Evolutionary conservation across 2,888 invertebrate species (phyloP), one percentile per base, ranked within the genome.

Genomic region (Epinotia bilunana): DNA sequence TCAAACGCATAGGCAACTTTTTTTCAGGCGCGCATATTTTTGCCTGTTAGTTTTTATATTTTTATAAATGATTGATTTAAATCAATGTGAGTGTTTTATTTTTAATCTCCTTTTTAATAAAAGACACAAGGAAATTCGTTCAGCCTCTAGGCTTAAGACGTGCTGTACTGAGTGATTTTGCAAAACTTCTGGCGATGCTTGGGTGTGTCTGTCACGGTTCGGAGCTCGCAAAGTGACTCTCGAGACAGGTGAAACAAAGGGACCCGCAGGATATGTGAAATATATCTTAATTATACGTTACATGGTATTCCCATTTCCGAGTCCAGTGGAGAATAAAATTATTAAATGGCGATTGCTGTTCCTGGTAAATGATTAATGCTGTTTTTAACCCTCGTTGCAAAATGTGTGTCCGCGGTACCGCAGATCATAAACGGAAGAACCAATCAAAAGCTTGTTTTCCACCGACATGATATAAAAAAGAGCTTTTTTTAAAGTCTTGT

Each of bases 121-220:
- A 28, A 61, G 82, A 77, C 82, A 80, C 83, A 79, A 82, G 77
- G 77, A 68, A n/a, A n/a, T 53, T n/a, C 86, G 85, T 69, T 11
- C 46, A 43, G 43, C 23, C 43, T 28, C 53, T 60, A 60, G 63
- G 57, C 33, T 23, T 58, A 23, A 57, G 69, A 91, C 92, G 92
- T 91, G 90, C 83, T 86, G 79, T 78, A 89, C 80, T 87, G 80
- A 87, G 87, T 87, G 82, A 82, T 82, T 90, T 91, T 86, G 91
- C 91, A 83, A 90, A 91, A 89, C 86, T 87, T 93, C 84, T 93
- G 91, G 87, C 87, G 88, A 18, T 83, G 88, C 78, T 80, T 88
- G 87, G 92, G 92, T 90, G 92, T 90, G 92, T 81, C 88, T 84
- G 79, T 83, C 83, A 87, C 81, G 93, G 87, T 91, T 82, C 84